Base-by-base conservation (phyloP, 1,140 invertebrate species). In the Micrasema longulum region DNA sequence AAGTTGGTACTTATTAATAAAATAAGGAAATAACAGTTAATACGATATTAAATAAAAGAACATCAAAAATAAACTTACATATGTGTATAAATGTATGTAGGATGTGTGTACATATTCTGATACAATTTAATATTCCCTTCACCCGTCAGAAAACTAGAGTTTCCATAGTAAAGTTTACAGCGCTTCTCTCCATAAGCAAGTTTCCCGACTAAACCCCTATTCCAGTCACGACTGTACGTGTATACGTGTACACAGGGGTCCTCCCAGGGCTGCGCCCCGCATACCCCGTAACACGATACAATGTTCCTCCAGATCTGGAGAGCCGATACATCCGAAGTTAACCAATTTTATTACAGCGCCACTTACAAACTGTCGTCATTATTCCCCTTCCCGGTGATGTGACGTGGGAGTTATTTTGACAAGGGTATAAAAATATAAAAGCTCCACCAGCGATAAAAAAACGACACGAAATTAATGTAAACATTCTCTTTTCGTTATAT, bases 351-450 rank as follows among this genome's bases (percentile, higher is more conserved):
- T 50, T 38, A 47, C 35, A 36, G 48, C 45, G 48, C 45, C 38
- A 63, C 47, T 50, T 52, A 69, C 36, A 69, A 43, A 69, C 57
- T 45, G 66, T 57, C 66, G 60, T 60, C 36, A 57, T 57, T 55
- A 55, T 45, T 52, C 23, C 26, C 31, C 47, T 23, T 22, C 52
- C 72, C 41, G 20, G 35, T 18, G 26, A 36, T 50, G 53, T 70
- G 48, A 66, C 45, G 63, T 67, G 60, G 62, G 53, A 47, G 63
- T 52, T 74, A 64, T 69, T 74, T 74, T 74, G 68, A 71, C 73
- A 74, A 64, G 73, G 69, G 66, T 73, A 41, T 43, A 71, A 41
- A 55, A 65, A 22, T 38, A 55, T 36, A 55, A 53, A 18, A 45
- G 47, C 11, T 7, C 9, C 65, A 57, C 7, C n/a, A 57, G n/a